A percentile compares a stretch with the other conserved stretches of the same genome.
Evolutionary conservation across 53 echinoderm and acorn worm species (phyloP).

Genomic region (Echinarachnius parma): DNA sequence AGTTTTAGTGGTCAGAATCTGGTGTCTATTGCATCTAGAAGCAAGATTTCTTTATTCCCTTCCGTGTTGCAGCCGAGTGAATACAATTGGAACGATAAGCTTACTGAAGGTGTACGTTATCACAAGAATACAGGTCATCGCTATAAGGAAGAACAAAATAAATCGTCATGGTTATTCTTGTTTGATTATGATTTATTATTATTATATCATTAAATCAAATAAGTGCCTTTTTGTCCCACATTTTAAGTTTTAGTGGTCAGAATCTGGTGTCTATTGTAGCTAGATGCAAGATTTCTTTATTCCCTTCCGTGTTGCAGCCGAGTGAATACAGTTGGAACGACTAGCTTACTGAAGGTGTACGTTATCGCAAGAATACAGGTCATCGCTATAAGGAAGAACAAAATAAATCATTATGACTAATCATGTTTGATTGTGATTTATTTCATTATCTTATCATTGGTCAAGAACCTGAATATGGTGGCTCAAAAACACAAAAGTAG

Average conservation of each 20-base stretch:
- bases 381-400: conserved; percentile 53
- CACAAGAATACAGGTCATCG: conserved; percentile 60
- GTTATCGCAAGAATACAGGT: conserved; percentile 65
- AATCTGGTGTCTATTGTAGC: conserved; percentile 67
- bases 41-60: conserved; percentile 73
- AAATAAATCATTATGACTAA: too few species aligned
- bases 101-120: conserved; percentile 64
- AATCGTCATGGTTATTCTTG: too few species aligned
- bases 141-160: conserved; percentile 34
- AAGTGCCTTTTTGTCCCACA: too few species aligned
- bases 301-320: conserved; percentile 56
- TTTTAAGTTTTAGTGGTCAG: too few species aligned
- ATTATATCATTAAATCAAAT: too few species aligned
- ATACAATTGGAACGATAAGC: conserved; percentile 63
- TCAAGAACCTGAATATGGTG: too few species aligned
- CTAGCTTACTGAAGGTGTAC: conserved; percentile 53
- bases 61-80: conserved; percentile 49
- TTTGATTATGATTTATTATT: too few species aligned
- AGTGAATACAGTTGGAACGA: conserved; percentile 65
- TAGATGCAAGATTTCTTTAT: conserved; percentile 70
- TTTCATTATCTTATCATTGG: too few species aligned
- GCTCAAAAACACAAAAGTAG: too few species aligned
- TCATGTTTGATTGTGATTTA: too few species aligned
- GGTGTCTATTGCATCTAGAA: conserved; percentile 60
- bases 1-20: too few species aligned